These are phyloP conservation scores for Entomyzon cyanotis DNA, from an alignment of 2,113 vertebrate genomes.

Conservation along the genomic window DNA sequence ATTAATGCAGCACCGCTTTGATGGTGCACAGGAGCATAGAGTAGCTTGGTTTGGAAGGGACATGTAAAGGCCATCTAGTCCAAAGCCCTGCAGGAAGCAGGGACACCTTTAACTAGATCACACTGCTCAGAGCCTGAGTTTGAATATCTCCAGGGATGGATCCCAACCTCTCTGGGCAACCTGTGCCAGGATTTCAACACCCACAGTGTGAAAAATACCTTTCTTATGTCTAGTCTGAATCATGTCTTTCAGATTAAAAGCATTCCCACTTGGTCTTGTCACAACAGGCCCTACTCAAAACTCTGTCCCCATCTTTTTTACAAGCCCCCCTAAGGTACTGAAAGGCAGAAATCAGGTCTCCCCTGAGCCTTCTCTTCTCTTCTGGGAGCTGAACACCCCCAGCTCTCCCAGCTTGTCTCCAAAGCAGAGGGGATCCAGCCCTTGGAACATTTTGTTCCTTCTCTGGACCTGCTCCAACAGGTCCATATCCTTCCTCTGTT, in stretches of 20 bases:
- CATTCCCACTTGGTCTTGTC: background rate
- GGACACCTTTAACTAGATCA: background rate
- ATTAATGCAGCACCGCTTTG: background rate
- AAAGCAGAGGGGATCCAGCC: background rate
- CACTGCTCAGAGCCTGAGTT: background rate
- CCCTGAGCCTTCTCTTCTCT: background rate
- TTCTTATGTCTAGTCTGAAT: background rate
- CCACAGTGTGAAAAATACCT: background rate
- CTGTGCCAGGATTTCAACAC: background rate
- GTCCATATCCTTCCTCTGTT: too few species aligned
- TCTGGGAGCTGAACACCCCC: background rate
- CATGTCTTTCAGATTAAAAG: background rate
- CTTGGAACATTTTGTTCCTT: background rate
- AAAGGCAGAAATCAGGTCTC: background rate
- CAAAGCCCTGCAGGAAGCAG: background rate
- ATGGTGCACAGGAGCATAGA: background rate
- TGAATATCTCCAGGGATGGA: background rate
- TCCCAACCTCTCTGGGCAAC: background rate
- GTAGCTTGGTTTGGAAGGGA: background rate
- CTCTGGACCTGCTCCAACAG: background rate
- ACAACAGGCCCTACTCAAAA: background rate
- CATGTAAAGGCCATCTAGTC: background rate
- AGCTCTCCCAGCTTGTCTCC: background rate
- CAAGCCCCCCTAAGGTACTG: background rate
- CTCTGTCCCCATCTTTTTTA: background rate